Conservation (phyloP, 2,888 invertebrate genomes). For the Himalopsyche tibetana region DNA sequence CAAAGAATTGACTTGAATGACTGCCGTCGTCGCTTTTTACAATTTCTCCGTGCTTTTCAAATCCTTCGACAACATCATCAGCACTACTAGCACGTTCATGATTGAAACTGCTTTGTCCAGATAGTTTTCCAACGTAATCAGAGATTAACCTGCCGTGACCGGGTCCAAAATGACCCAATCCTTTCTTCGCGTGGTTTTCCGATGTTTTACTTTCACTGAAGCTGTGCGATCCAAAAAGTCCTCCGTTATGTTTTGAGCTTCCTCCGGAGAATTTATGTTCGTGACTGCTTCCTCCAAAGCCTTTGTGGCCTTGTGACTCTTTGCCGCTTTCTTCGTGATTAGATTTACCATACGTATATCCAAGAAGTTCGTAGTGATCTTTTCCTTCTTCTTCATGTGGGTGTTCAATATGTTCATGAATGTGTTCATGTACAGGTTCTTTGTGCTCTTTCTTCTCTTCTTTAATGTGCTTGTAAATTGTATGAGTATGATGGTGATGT, state of each 20-base stretch:
- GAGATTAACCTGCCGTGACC: constrained; percentile 11
- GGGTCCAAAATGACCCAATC: not conserved
- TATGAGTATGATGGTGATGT: constrained; percentile 2
- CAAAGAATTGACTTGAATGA: constrained; percentile 5
- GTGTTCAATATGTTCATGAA: constrained; percentile 2
- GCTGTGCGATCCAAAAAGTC: not conserved
- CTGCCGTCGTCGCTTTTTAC: not conserved
- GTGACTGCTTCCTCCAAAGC: not conserved
- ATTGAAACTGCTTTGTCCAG: not conserved
- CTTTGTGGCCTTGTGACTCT: not conserved
- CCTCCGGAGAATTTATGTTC: not conserved
- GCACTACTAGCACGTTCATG: not conserved
- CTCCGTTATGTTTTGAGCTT: not conserved
- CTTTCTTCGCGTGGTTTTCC: constrained; percentile 9
- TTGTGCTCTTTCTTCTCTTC: constrained; percentile 26
- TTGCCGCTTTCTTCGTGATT: constrained; percentile 8
- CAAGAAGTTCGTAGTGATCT: not conserved
- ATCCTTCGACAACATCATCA: not conserved
- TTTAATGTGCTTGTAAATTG: constrained; percentile 12
- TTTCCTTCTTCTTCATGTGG: constrained; percentile 24
- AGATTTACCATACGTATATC: not conserved
- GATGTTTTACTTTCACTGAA: not conserved
- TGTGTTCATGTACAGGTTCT: not conserved
- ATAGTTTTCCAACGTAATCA: constrained; percentile 14
- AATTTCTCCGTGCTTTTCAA: constrained; percentile 8